Evolutionary conservation across 2,797 vertebrate species (phyloP).

Genomic region (Chloroceryle inda): DNA sequence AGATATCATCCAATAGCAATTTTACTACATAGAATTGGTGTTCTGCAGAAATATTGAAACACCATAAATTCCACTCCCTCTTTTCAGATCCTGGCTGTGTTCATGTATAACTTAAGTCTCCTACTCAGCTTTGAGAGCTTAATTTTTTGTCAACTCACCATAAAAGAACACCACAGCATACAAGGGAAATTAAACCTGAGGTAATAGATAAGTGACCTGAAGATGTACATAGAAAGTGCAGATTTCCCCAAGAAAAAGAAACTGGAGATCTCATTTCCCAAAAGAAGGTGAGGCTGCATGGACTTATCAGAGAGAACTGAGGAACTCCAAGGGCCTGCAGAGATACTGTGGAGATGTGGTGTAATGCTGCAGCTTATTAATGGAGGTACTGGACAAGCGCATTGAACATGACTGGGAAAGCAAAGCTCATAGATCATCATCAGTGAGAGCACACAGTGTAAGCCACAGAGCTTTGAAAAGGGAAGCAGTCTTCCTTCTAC

Average conservation of each 20-base stretch:
- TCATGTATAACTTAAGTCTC: neutral
- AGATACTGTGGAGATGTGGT: neutral
- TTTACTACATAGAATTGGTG: neutral
- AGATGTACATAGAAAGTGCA: neutral
- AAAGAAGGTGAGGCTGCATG: neutral
- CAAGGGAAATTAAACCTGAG: neutral
- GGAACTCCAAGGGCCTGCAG: neutral
- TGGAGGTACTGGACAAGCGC: neutral
- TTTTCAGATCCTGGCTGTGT: neutral
- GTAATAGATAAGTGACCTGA: neutral
- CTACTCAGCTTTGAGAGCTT: neutral
- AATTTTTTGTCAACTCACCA: neutral
- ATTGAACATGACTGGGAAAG: neutral
- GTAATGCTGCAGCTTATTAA: neutral
- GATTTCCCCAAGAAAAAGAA: neutral
- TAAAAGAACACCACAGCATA: neutral
- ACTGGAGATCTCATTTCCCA: neutral
- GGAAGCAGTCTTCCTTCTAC: neutral
- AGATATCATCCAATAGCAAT: neutral
- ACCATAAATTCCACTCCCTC: neutral
- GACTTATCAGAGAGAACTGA: neutral
- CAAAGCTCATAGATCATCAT: neutral
- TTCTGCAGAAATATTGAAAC: conserved; percentile 1
- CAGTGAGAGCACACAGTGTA: neutral
- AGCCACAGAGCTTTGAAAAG: neutral